A percentile compares a stretch with the other conserved stretches of the same genome.
Conservation (phyloP, 1,140 invertebrate genomes). For the Ditylenchus dipsaci region DNA sequence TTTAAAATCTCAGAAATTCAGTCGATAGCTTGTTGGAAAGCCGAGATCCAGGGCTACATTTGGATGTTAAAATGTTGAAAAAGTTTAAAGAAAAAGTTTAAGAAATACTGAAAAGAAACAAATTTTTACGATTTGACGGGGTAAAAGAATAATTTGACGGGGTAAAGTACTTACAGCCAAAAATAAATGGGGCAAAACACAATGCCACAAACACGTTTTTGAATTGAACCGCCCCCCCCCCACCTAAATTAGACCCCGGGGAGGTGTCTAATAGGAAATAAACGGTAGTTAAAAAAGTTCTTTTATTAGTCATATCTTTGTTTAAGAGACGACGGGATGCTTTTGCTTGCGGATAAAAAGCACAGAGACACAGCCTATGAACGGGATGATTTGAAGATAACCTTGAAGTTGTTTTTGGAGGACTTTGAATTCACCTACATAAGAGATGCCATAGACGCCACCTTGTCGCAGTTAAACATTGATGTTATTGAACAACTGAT, state of each 20-base stretch:
- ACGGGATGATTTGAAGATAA: conserved; percentile 56
- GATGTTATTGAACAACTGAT: conserved; percentile 55
- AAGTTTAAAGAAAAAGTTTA: too few relatives aligned
- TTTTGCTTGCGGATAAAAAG: conserved; percentile 46
- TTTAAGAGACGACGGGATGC: conserved; percentile 50
- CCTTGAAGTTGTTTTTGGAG: conserved; percentile 47
- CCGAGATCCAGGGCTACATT: too few relatives aligned
- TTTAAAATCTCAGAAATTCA: too few relatives aligned
- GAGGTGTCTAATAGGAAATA: not conserved
- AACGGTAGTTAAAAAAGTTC: not conserved
- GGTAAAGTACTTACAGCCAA: too few relatives aligned
- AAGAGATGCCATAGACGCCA: conserved; percentile 38
- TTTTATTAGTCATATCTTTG: not conserved
- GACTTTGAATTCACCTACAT: conserved; percentile 40
- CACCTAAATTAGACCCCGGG: not conserved
- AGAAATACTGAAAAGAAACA: too few relatives aligned
- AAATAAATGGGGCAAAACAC: too few relatives aligned
- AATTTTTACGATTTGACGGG: too few relatives aligned
- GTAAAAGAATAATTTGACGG: too few relatives aligned
- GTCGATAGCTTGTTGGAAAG: too few relatives aligned
- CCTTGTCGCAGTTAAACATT: conserved; percentile 42
- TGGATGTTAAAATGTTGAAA: too few relatives aligned
- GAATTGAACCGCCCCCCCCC: too few relatives aligned
- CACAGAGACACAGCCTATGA: conserved; percentile 47
- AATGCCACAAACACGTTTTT: too few relatives aligned